Percentiles rank a stretch among this genome's conserved stretches.
phyloP scores from a whole-genome alignment of 2,888 invertebrate genomes.

The Temnothorax rugatulus region DNA sequence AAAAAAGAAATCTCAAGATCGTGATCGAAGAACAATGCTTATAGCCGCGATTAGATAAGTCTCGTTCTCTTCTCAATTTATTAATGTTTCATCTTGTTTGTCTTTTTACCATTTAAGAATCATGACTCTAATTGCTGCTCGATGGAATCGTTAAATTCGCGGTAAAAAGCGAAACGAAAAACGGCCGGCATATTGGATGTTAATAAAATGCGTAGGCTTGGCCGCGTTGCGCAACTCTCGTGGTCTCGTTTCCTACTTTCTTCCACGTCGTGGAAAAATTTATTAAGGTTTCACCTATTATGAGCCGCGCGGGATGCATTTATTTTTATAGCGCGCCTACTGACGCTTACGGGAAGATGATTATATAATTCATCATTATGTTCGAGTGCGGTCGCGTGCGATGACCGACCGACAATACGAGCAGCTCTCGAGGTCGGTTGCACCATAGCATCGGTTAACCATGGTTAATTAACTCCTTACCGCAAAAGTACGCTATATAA shows the following conservation, averaged over 20 bases:
- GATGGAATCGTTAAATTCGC: background rate
- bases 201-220: background rate
- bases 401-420: constrained; percentile 18
- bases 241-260: constrained; percentile 56
- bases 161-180: constrained; percentile 1
- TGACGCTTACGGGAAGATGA: constrained; percentile 52
- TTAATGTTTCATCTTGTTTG: background rate
- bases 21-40: background rate
- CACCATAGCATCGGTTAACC: constrained; percentile 43
- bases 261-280: constrained; percentile 33
- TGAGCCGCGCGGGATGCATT: constrained; percentile 18
- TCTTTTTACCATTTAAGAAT: background rate
- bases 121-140: background rate
- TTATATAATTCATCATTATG: constrained; percentile 66
- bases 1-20: background rate
- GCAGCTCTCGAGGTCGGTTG: constrained; percentile 41
- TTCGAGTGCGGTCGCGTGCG: constrained; percentile 40
- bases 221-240: constrained; percentile 30
- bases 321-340: constrained; percentile 40
- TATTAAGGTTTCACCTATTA: constrained; percentile 51
- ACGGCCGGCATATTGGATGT: too few relatives aligned
- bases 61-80: constrained; percentile 1
- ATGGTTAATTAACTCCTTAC: constrained; percentile 36
- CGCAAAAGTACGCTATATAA: constrained; percentile 9
- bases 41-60: too few relatives aligned